phyloP scores from a whole-genome alignment of 2,113 vertebrate species.

The Lampris megalopsis region DNA sequence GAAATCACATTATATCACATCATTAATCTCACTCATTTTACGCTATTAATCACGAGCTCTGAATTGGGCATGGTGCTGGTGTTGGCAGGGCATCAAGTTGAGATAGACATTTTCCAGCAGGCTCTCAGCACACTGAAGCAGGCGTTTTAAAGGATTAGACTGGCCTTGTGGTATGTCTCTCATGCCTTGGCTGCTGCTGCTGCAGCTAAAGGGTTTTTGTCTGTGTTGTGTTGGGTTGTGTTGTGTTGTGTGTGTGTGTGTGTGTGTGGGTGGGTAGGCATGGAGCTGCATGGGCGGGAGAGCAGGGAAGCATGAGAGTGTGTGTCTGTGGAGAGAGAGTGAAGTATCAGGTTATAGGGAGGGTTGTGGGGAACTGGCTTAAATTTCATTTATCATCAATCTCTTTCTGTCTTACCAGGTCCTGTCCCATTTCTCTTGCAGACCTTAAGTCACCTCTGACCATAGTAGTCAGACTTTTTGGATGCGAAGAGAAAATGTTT shows the following conservation, averaged over 20 bases:
- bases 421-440: too few species aligned
- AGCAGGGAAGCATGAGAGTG: not conserved
- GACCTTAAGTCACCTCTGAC: not conserved
- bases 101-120: slow-evolving; percentile 70
- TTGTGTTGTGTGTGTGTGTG: not conserved
- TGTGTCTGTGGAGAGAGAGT: not conserved
- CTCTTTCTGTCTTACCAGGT: too few species aligned
- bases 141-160: slow-evolving; percentile 57
- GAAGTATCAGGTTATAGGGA: not conserved
- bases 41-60: slow-evolving; percentile 39
- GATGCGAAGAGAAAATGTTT: too few species aligned
- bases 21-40: slow-evolving; percentile 66
- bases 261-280: not conserved
- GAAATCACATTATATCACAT: slow-evolving; percentile 52
- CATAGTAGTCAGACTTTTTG: not conserved
- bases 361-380: not conserved
- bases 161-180: slow-evolving; percentile 33
- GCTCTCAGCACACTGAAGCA: slow-evolving; percentile 28
- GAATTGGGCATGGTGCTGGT: slow-evolving; percentile 33
- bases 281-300: too few species aligned
- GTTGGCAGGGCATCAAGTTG: slow-evolving; percentile 41
- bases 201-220: slow-evolving; percentile 14
- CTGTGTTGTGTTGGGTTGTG: not conserved
- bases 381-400: not conserved
- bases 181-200: slow-evolving; percentile 28